Conservation (phyloP, 2,797 vertebrate genomes). For the Loriculus beryllinus region DNA sequence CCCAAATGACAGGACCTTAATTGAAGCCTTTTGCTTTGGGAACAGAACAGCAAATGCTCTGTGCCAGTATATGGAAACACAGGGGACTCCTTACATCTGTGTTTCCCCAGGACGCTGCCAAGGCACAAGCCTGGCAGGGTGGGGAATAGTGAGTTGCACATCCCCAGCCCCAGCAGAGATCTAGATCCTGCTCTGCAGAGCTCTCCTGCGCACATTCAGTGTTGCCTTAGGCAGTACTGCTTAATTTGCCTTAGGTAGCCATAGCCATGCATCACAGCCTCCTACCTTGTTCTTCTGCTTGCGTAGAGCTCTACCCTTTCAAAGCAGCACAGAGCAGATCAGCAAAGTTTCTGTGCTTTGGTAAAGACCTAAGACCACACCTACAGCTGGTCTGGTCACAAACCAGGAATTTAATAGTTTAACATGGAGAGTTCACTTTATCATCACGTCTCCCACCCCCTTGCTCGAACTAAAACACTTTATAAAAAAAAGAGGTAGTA, state of each 20-base stretch:
- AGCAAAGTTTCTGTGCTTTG: not conserved
- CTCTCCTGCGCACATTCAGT: not conserved
- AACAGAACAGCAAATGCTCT: slow-evolving; percentile 7
- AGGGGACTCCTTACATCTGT: not conserved
- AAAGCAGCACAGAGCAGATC: not conserved
- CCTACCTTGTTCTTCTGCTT: not conserved
- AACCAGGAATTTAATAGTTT: not conserved
- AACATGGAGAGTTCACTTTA: not conserved
- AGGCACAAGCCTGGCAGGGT: not conserved
- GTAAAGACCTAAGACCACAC: not conserved
- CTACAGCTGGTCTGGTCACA: not conserved
- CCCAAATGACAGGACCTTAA: not conserved
- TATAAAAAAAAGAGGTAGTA: not conserved
- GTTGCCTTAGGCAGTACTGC: not conserved
- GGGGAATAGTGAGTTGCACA: not conserved
- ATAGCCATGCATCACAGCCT: not conserved
- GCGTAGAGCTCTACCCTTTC: not conserved
- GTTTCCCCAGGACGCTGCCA: not conserved
- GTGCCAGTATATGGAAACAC: not conserved
- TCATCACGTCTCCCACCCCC: not conserved
- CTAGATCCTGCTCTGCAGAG: not conserved
- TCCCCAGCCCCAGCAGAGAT: not conserved
- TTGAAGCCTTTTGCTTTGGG: not conserved
- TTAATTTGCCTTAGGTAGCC: not conserved
- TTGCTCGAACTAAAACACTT: not conserved